Conservation (phyloP, 2,113 vertebrate species). For the Pedionomus torquatus region DNA sequence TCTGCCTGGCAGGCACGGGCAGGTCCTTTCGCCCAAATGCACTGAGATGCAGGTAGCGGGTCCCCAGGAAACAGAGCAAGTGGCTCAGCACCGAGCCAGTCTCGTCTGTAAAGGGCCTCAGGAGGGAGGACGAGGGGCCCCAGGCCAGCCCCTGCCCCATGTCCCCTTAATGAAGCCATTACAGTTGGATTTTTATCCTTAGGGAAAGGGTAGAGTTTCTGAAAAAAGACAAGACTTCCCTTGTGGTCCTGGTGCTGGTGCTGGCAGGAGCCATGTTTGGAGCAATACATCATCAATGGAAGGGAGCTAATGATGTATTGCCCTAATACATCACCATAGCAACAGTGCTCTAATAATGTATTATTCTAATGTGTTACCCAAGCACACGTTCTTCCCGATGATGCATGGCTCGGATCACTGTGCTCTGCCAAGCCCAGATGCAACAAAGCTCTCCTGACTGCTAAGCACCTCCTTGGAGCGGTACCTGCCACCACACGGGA, state of each 20-base stretch:
- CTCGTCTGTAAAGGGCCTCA: not conserved
- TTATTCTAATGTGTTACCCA: slow-evolving; percentile 78
- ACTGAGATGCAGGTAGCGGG: not conserved
- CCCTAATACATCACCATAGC: slow-evolving; percentile 80
- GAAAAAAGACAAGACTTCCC: not conserved
- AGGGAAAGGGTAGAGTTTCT: slow-evolving; percentile 18
- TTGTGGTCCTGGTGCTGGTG: not conserved
- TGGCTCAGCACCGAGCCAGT: not conserved
- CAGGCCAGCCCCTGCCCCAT: not conserved
- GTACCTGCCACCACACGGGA: not conserved
- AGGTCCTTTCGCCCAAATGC: not conserved
- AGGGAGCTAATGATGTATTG: slow-evolving; percentile 77
- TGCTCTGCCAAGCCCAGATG: slow-evolving; percentile 38
- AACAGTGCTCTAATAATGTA: slow-evolving; percentile 78
- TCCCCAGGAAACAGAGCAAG: not conserved
- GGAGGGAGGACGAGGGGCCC: not conserved
- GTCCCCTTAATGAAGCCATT: not conserved
- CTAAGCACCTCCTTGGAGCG: not conserved
- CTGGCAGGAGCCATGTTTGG: slow-evolving; percentile 54
- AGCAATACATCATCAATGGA: slow-evolving; percentile 75
- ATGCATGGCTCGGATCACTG: slow-evolving; percentile 70
- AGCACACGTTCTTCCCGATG: slow-evolving; percentile 37
- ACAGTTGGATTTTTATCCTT: not conserved
- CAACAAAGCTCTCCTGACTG: not conserved
- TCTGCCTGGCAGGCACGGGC: not conserved